Evolutionary conservation across 2,113 vertebrate genomes (phyloP).

Genomic region (Cichladusa arquata): DNA sequence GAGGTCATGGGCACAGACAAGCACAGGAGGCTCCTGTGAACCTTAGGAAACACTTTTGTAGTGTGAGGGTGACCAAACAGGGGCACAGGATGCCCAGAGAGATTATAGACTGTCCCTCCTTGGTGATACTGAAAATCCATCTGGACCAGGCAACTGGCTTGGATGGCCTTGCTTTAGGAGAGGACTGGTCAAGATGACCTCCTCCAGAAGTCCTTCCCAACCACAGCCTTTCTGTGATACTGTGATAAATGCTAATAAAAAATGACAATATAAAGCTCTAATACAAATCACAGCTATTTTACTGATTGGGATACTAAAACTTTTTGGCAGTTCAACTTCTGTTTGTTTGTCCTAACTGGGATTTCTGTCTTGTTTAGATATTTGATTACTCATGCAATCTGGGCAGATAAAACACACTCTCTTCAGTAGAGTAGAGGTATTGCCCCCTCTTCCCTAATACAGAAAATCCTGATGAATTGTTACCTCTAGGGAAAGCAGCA

Average conservation of each 20-base stretch:
- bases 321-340: not conserved
- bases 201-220: not conserved
- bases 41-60: not conserved
- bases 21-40: not conserved
- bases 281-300: not conserved
- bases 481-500: not conserved
- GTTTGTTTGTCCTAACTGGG: not conserved
- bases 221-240: not conserved
- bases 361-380: not conserved
- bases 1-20: not conserved
- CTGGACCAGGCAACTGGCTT: not conserved
- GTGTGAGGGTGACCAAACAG: not conserved
- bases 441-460: not conserved
- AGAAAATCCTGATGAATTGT: not conserved
- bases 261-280: not conserved
- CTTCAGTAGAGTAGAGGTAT: not conserved
- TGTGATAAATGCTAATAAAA: not conserved
- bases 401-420: not conserved
- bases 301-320: not conserved
- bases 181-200: not conserved
- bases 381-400: not conserved
- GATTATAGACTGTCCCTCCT: not conserved
- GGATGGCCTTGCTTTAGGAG: not conserved
- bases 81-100: not conserved
- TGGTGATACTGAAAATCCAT: not conserved